Evolutionary conservation across 1,140 invertebrate species (phyloP), one percentile per base, ranked within the genome.

Genomic region (Helicoverpa zea): DNA sequence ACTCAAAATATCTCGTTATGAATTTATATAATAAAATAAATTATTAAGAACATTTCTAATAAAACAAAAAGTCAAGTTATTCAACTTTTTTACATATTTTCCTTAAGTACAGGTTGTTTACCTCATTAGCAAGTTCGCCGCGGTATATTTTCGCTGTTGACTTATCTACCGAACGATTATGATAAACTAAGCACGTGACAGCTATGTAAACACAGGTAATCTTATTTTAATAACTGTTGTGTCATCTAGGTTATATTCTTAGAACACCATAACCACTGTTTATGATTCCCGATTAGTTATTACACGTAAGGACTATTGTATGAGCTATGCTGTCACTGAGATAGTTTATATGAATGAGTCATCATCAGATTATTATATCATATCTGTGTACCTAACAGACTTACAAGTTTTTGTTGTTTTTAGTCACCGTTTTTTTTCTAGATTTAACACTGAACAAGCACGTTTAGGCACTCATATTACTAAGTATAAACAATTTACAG

Each of bases 111-210:
- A 61, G 13, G 58, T 68, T 49, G 0, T 68, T 49, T 68, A 68
- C 16, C 16, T 49, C 10, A 49, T 49, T 49, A 68, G 16, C 30
- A 49, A 7, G 61, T 47, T 64, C 43, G 3, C 35, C 9, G 9
- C 14, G 11, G 3, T 49, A 18, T 43, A 49, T 11, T 43, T 3
- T 2, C 49, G 3, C 49, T 68, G 43, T 49, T 23, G 10, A 68
- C 16, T 49, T 68, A 68, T 68, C 64, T 68, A 43, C n/a, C 64
- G 64, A 18, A 16, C 49, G 64, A 68, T 18, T 68, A 68, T 13
- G 64, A 68, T 68, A 68, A 43, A 49, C 43, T 68, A 49, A 3
- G 12, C 63, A 47, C 43, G 64, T 68, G 64, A 68, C 13, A 68
- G 43, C 63, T 68, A 30, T 49, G 64, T 23, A 68, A 49, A 68